Evolutionary conservation across 2,113 vertebrate genomes (phyloP).

Genomic region (Phalacrocorax carbo): DNA sequence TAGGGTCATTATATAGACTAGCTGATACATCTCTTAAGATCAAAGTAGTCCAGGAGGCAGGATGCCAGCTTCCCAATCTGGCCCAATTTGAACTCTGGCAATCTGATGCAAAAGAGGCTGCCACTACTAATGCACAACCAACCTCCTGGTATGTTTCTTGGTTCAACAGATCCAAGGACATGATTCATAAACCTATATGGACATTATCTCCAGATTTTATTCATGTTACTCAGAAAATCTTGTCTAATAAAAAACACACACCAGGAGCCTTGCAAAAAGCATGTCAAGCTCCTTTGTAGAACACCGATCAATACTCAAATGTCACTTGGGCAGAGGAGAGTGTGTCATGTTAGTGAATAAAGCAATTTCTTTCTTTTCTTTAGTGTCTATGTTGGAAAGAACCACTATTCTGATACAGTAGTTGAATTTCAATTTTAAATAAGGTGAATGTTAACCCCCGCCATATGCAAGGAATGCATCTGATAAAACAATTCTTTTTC

Average conservation of each 20-base stretch:
- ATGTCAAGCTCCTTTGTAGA: not conserved
- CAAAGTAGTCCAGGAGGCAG: not conserved
- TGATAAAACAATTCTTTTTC: slow-evolving; percentile 47
- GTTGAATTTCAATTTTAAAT: slow-evolving; percentile 31
- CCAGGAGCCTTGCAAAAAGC: not conserved
- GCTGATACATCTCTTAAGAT: not conserved
- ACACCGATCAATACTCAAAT: slow-evolving; percentile 3
- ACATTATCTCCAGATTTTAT: not conserved
- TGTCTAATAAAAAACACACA: not conserved
- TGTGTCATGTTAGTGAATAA: not conserved
- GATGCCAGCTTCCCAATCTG: not conserved
- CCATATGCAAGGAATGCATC: not conserved
- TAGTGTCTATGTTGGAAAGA: not conserved
- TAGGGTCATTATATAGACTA: not conserved
- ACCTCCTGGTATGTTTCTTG: not conserved
- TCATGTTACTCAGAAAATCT: not conserved
- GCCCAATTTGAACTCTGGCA: not conserved
- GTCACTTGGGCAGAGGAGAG: not conserved
- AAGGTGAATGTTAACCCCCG: slow-evolving; percentile 13
- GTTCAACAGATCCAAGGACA: not conserved
- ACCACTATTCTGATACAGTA: not conserved
- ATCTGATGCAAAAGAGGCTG: not conserved
- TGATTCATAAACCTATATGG: not conserved
- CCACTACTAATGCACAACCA: not conserved
- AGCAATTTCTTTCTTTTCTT: not conserved